Evolutionary conservation across 2,888 invertebrate genomes (phyloP).

Genomic region (Mongoloraphidia duomilia): DNA sequence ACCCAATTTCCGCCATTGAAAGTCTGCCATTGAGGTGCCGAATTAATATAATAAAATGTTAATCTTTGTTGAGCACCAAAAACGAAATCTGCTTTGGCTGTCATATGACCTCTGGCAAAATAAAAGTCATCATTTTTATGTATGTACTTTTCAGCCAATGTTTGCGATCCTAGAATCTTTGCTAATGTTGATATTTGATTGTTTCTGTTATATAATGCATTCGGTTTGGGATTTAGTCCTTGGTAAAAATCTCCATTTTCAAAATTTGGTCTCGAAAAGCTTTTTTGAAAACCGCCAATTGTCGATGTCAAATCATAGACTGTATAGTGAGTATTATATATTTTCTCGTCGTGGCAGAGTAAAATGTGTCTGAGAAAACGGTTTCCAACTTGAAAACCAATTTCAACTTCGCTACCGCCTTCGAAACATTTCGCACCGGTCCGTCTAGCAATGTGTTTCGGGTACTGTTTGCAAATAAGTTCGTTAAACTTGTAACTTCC

Average conservation of each 20-base stretch:
- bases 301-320: constrained; percentile 32
- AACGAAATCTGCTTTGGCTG: constrained; percentile 36
- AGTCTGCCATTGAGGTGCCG: constrained; percentile 35
- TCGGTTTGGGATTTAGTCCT: constrained; percentile 24
- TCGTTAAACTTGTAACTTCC: constrained; percentile 24
- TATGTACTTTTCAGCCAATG: constrained; percentile 19
- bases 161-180: constrained; percentile 16
- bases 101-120: constrained; percentile 35
- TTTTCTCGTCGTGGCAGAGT: constrained; percentile 38
- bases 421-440: constrained; percentile 31
- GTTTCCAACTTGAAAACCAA: constrained; percentile 34
- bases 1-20: constrained; percentile 32
- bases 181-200: constrained; percentile 16
- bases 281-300: constrained; percentile 33
- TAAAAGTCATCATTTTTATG: constrained; percentile 15
- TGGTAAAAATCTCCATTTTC: constrained; percentile 30
- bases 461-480: constrained; percentile 30
- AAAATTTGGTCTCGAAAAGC: constrained; percentile 34
- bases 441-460: constrained; percentile 28
- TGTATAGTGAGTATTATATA: constrained; percentile 37
- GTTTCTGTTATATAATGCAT: constrained; percentile 4
- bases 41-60: constrained; percentile 39
- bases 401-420: constrained; percentile 32
- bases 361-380: constrained; percentile 34
- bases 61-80: constrained; percentile 34